phyloP scores from a whole-genome alignment of 2,888 invertebrate species.

The Orgyia antiqua region DNA sequence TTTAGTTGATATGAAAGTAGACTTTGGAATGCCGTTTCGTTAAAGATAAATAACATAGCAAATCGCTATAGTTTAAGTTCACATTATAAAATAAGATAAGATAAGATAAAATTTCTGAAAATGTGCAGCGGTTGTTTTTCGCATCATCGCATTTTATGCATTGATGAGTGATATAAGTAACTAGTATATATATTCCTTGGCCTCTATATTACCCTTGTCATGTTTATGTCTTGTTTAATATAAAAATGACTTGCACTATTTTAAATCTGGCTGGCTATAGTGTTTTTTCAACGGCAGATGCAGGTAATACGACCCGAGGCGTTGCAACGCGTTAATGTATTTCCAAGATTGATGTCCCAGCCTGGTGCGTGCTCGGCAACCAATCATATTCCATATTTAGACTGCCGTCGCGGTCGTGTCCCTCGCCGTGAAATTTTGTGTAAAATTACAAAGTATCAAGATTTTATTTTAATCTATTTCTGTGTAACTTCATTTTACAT shows the following conservation, averaged over 20 bases:
- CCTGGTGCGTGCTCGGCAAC: conserved; percentile 12
- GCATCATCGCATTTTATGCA: too few species aligned
- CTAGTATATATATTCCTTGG: too few species aligned
- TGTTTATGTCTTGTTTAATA: too few species aligned
- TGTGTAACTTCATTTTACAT: background rate
- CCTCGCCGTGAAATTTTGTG: background rate
- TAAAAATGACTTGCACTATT: background rate
- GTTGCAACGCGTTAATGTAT: conserved; percentile 31
- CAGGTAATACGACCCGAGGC: conserved; percentile 26
- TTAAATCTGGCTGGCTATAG: background rate
- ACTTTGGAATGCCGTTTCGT: too few species aligned
- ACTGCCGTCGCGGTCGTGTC: conserved; percentile 1
- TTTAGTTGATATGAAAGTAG: too few species aligned
- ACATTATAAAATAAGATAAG: too few species aligned
- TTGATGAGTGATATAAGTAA: too few species aligned
- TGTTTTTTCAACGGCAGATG: conserved; percentile 17
- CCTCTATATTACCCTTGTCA: too few species aligned
- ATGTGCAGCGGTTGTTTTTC: too few species aligned
- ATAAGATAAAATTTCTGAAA: too few species aligned
- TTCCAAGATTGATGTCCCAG: conserved; percentile 28
- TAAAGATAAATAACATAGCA: too few species aligned
- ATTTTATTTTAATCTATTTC: background rate
- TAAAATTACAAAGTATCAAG: background rate
- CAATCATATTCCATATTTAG: conserved; percentile 31
- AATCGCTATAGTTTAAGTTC: too few species aligned